These are phyloP conservation scores for Lycopodina hypogea DNA, from an alignment of 37 sponge, comb jelly and placozoan genomes.

Conservation along the genomic window DNA sequence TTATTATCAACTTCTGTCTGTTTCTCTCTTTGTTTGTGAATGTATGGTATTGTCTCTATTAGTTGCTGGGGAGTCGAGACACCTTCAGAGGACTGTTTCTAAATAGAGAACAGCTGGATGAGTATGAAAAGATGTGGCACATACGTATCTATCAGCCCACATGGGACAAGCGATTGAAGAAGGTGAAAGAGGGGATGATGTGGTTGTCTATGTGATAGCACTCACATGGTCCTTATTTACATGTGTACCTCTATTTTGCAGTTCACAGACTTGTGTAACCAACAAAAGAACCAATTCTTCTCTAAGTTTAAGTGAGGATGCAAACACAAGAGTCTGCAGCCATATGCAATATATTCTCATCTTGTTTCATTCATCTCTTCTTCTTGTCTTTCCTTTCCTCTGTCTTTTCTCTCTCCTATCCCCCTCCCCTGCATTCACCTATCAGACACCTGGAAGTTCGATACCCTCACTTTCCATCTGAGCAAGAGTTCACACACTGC, in stretches of 20 bases:
- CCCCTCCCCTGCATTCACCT: background rate
- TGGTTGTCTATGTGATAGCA: too few species aligned
- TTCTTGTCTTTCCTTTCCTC: background rate
- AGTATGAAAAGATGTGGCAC: constrained; percentile 79
- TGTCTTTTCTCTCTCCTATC: background rate
- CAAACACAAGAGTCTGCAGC: too few species aligned
- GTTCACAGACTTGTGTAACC: constrained; percentile 37
- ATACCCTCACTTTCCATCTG: constrained; percentile 68
- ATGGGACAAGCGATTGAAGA: constrained; percentile 24
- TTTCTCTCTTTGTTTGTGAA: too few species aligned
- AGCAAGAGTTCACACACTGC: constrained; percentile 61
- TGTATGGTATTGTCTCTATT: too few species aligned
- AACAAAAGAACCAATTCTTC: constrained; percentile 40
- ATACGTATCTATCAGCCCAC: constrained; percentile 45
- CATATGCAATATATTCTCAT: too few species aligned
- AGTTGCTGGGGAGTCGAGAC: too few species aligned
- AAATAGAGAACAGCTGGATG: constrained; percentile 34
- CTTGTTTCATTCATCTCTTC: background rate
- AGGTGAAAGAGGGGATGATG: too few species aligned
- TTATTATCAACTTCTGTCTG: too few species aligned
- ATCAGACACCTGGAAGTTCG: constrained; percentile 39
- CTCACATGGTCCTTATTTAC: too few species aligned
- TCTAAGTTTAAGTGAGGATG: constrained; percentile 31
- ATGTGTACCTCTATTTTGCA: constrained; percentile 12
- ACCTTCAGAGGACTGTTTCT: constrained; percentile 21